Percentiles rank a stretch among this genome's conserved stretches.
Evolutionary conservation across 2,113 vertebrate genomes (phyloP).

Genomic region (Agapornis roseicollis): DNA sequence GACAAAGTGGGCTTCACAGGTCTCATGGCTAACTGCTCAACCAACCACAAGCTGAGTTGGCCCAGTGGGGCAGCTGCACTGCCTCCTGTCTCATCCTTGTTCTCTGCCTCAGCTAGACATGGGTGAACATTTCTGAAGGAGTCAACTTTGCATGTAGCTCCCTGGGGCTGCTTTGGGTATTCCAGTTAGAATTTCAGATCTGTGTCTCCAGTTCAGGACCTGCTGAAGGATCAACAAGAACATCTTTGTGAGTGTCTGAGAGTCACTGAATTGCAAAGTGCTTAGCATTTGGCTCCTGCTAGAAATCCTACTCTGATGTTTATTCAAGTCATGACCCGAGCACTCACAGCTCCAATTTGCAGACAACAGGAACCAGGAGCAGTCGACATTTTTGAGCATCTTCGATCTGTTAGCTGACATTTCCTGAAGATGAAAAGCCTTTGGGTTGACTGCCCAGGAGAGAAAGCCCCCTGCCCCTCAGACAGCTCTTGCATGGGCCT

Average conservation of each 20-base stretch:
- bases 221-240: not conserved
- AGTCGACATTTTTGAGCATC: not conserved
- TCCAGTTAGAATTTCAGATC: not conserved
- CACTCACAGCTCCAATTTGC: not conserved
- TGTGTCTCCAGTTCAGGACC: not conserved
- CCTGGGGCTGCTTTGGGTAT: not conserved
- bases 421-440: constrained; percentile 31
- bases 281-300: not conserved
- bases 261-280: not conserved
- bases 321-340: not conserved
- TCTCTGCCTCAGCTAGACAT: not conserved
- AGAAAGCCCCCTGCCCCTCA: not conserved
- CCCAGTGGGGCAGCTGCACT: not conserved
- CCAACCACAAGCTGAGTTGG: not conserved
- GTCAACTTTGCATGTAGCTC: not conserved
- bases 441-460: not conserved
- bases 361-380: not conserved
- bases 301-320: not conserved
- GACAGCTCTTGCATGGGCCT: not conserved
- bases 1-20: not conserved
- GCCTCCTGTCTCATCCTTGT: not conserved
- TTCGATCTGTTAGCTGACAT: constrained; percentile 15
- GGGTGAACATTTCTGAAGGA: not conserved
- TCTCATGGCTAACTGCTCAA: not conserved
- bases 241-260: not conserved